Evolutionary conservation across 2,113 vertebrate species (phyloP).

Genomic region (Ciconia maguari): DNA sequence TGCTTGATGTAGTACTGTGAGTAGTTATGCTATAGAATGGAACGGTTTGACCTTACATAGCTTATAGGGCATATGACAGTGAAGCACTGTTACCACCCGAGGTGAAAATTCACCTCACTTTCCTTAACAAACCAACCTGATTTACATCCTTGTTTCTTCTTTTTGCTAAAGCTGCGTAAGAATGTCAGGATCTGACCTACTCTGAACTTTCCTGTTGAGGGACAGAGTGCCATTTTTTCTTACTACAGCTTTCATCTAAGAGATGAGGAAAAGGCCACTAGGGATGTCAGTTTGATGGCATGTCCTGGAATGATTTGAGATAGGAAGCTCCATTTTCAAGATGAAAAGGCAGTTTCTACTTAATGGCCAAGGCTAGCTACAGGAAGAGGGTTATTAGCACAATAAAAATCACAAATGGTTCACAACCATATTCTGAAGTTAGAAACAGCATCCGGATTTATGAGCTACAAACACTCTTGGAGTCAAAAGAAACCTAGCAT

Average conservation of each 20-base stretch:
- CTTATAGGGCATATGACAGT: neutral
- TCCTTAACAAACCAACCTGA: neutral
- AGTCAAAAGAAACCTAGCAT: neutral
- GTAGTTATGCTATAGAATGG: neutral
- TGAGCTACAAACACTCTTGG: neutral
- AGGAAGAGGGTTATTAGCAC: constrained; percentile 8
- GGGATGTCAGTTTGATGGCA: neutral
- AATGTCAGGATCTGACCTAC: neutral
- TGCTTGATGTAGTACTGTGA: neutral
- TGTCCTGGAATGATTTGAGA: neutral
- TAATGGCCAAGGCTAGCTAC: neutral
- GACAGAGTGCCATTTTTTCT: neutral
- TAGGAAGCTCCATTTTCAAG: neutral
- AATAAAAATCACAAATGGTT: neutral
- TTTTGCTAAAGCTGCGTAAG: neutral
- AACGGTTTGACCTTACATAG: neutral
- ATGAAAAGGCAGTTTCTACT: neutral
- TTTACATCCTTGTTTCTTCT: neutral
- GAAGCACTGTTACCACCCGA: neutral
- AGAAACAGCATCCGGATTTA: neutral
- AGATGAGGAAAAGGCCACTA: neutral
- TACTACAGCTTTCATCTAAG: neutral
- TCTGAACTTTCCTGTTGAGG: neutral
- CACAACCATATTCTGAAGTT: neutral
- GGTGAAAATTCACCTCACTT: neutral